A percentile compares a stretch with the other conserved stretches of the same genome.
Conservation (phyloP, 2,797 vertebrate genomes). For the Prionace glauca region DNA sequence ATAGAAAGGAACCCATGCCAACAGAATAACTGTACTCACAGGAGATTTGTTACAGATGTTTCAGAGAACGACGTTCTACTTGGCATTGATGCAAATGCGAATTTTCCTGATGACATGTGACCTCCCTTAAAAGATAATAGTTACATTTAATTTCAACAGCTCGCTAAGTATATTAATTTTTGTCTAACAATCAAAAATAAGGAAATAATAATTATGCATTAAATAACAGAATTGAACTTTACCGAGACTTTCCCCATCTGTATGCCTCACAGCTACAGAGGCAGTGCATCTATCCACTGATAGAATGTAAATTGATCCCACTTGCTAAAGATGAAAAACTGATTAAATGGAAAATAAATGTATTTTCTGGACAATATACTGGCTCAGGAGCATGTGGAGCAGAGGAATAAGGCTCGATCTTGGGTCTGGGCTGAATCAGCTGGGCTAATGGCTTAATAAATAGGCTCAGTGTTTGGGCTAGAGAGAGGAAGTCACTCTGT, state of each 20-base stretch:
- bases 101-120: slow-evolving; percentile 75
- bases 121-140: slow-evolving; percentile 65
- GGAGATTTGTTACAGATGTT: slow-evolving; percentile 77
- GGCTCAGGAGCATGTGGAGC: background rate
- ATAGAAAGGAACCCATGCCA: background rate
- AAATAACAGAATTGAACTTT: background rate
- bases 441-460: background rate
- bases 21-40: slow-evolving; percentile 64
- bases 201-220: background rate
- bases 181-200: slow-evolving; percentile 2
- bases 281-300: background rate
- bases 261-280: background rate
- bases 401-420: background rate
- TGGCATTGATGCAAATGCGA: slow-evolving; percentile 86
- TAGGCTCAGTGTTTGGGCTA: background rate
- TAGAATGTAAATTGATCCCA: background rate
- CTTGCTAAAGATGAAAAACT: background rate
- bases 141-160: background rate
- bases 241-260: background rate
- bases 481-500: background rate
- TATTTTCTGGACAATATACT: background rate
- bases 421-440: background rate
- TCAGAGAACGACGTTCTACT: slow-evolving; percentile 83
- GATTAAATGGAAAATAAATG: background rate
- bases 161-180: background rate